Base-by-base conservation (phyloP, 1,140 invertebrate genomes). In the Vollenhovia emeryi region DNA sequence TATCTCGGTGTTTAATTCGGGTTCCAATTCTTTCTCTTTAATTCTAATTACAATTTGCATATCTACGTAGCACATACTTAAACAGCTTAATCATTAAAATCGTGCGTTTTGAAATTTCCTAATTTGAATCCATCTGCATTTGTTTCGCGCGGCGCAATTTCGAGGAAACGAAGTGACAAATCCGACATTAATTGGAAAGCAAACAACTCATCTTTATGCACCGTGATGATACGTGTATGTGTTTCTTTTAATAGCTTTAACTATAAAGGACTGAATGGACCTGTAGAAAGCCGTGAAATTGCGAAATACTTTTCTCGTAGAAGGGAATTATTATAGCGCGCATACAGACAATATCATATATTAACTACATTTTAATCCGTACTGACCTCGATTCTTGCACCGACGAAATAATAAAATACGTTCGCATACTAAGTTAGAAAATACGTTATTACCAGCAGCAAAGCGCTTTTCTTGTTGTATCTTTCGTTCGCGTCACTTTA, bases 161-260 rank as follows among this genome's bases (percentile, higher is more conserved):
- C 27, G 59, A 78, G 11, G 8, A 55, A 55, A 30, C 11, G 21
- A 21, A 69, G 43, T 71, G 78, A 80, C 33, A 36, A 71, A 43
- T 80, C 13, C 13, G 13, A 59, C 50, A 52, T 57, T 82, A 73
- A 82, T 82, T 59, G 36, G 24, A 33, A 57, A 50, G 21, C 43
- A 48, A 82, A 45, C 30, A 24, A 59, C 57, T 13, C 40, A 30
- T 36, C 11, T 80, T 80, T 69, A 80, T n/a, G 45, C 27, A 30
- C 36, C 6, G n/a, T 33, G 11, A 48, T 40, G 40, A 43, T 69
- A n/a, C 18, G 24, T 43, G 15, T 43, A 43, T 11, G 13, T 24
- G 50, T 73, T 82, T 73, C 64, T 82, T 64, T 79, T 80, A 82
- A 82, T 73, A 71, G 50, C n/a, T 57, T 82, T 40, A 40, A 57